Conservation (phyloP, 2,797 vertebrate genomes). For the Leptodactylus fallax region DNA sequence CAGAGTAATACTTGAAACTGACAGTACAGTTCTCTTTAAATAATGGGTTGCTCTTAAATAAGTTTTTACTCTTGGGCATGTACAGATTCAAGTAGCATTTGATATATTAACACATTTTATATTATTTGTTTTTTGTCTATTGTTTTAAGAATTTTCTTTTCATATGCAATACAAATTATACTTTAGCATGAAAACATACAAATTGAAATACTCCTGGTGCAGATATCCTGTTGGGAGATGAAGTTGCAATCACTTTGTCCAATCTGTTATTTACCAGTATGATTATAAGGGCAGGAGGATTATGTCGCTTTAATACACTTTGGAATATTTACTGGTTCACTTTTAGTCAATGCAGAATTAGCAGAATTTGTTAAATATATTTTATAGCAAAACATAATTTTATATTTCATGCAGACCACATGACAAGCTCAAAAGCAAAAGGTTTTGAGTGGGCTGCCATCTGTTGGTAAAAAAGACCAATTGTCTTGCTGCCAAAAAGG, state of each 20-base stretch:
- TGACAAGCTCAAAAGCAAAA: neutral
- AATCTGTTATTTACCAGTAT: neutral
- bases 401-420: neutral
- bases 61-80: constrained; percentile 41
- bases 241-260: neutral
- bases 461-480: constrained; percentile 38
- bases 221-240: neutral
- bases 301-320: neutral
- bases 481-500: constrained; percentile 24
- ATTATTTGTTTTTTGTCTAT: constrained; percentile 42
- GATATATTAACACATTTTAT: constrained; percentile 52
- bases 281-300: neutral
- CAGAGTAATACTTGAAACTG: constrained; percentile 34
- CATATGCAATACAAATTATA: neutral
- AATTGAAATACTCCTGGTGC: neutral
- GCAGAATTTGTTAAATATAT: neutral
- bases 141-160: constrained; percentile 13
- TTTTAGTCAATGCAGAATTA: neutral
- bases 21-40: constrained; percentile 28
- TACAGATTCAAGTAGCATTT: constrained; percentile 36
- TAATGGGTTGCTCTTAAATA: constrained; percentile 13
- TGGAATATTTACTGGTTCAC: neutral
- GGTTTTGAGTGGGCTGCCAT: constrained; percentile 33
- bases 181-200: neutral
- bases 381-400: neutral